Base-by-base conservation (phyloP, 2,888 invertebrate genomes). In the Sepioteuthis lessoniana region DNA sequence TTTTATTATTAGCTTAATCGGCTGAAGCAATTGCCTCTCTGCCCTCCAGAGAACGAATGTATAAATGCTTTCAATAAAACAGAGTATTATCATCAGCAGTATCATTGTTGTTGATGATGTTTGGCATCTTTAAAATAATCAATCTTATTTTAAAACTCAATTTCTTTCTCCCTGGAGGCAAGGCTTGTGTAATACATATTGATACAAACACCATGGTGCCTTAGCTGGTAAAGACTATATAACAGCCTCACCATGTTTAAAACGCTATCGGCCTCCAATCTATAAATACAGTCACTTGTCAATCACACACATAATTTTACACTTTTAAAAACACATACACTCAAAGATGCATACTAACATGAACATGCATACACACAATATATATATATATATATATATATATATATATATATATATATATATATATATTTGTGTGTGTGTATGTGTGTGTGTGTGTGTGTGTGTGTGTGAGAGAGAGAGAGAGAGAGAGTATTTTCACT, bases 71-170 rank as follows among this genome's bases (percentile, higher is more conserved):
- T 76, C 10, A 76, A 76, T 76, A 76, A n/a, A n/a, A 76, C 0
- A 76, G n/a, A 76, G n/a, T n/a, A n/a, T 35, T n/a, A n/a, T n/a
- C n/a, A n/a, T 76, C 76, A 76, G n/a, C 76, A n/a, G 31, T 16
- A 76, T 55, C 47, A 47, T 47, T 19, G 19, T 47, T 35, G 35
- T 4, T 55, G 76, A 1, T 76, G 35, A 1, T 76, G n/a, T 35
- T 76, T 76, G 13, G 19, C n/a, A 76, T 76, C 76, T 76, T n/a
- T n/a, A 16, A 76, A 76, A 76, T 35, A 76, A 76, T 76, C 76
- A 76, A 76, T 76, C 76, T n/a, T 76, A 76, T 76, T 76, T 76
- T 76, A 76, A 76, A 76, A 76, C 35, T 76, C n/a, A 76, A 76
- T 76, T 76, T 76, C 76, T 76, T 76, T 76, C 76, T 76, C n/a